These are phyloP conservation scores for Conops quadrifasciatus DNA, from an alignment of 2,888 invertebrate species.

Conservation along the genomic window DNA sequence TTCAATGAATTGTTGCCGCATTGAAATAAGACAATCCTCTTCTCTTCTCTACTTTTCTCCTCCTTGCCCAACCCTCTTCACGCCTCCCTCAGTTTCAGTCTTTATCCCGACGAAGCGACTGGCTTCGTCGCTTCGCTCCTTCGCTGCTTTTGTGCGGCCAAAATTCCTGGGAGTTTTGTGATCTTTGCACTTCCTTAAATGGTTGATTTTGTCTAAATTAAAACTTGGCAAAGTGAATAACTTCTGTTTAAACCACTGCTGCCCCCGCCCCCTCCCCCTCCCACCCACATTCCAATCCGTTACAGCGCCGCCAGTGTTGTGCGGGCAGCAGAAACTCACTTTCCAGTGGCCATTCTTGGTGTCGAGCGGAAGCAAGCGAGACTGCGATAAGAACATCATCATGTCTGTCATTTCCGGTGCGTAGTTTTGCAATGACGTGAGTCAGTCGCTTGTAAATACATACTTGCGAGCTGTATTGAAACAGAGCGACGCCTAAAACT, in stretches of 20 bases:
- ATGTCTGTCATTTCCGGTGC: constrained; percentile 27
- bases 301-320: neutral
- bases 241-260: neutral
- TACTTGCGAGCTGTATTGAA: constrained; percentile 19
- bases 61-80: neutral
- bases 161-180: neutral
- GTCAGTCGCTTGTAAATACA: neutral
- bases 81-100: neutral
- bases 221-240: constrained; percentile 24
- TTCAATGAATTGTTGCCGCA: neutral
- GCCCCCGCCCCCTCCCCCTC: neutral
- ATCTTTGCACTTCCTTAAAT: constrained; percentile 13
- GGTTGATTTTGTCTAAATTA: constrained; percentile 29
- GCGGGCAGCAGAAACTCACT: neutral
- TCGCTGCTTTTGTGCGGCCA: neutral
- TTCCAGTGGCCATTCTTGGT: neutral
- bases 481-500: neutral
- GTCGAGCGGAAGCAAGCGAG: constrained; percentile 14
- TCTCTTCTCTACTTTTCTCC: neutral
- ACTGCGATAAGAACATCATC: constrained; percentile 31
- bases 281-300: neutral
- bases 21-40: neutral
- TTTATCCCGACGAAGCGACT: neutral
- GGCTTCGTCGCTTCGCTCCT: neutral
- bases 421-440: neutral